Percentiles rank a stretch among this genome's conserved stretches.
Evolutionary conservation across 2,113 vertebrate genomes (phyloP).

Genomic region (Pseudolaguvia tuberculata): DNA sequence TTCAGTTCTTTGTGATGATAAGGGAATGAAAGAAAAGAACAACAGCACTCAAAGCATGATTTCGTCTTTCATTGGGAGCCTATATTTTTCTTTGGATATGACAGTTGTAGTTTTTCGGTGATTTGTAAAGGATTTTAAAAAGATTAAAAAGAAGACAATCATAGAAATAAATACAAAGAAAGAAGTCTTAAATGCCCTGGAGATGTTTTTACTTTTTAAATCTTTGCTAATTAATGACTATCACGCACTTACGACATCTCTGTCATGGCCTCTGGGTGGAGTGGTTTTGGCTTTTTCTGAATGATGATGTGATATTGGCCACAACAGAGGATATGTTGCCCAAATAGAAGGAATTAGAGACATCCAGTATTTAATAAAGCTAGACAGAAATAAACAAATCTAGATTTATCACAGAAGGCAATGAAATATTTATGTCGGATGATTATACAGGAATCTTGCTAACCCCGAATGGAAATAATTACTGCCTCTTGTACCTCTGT

Average conservation of each 20-base stretch:
- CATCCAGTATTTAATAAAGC: constrained; percentile 2
- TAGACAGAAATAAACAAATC: neutral
- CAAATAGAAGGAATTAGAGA: constrained; percentile 26
- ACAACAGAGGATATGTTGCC: constrained; percentile 42
- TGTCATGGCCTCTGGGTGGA: constrained; percentile 27
- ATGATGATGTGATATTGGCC: constrained; percentile 40
- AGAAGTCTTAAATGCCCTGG: neutral
- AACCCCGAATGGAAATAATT: neutral
- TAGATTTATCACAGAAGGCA: neutral
- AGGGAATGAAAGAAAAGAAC: neutral
- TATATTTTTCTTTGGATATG: neutral
- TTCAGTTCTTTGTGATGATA: neutral
- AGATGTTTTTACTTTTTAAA: constrained; percentile 19
- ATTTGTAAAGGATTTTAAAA: neutral
- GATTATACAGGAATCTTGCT: neutral
- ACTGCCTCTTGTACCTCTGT: too few relatives aligned
- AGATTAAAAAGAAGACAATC: neutral
- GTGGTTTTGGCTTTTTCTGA: constrained; percentile 37
- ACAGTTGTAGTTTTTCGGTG: neutral
- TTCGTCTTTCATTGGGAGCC: neutral
- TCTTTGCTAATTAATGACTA: constrained; percentile 44
- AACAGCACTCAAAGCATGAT: neutral
- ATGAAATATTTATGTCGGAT: neutral
- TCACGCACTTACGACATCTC: constrained; percentile 39
- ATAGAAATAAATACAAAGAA: neutral